These are phyloP conservation scores for Trematomus loennbergii DNA, from an alignment of 2,113 vertebrate genomes.

Conservation along the genomic window DNA sequence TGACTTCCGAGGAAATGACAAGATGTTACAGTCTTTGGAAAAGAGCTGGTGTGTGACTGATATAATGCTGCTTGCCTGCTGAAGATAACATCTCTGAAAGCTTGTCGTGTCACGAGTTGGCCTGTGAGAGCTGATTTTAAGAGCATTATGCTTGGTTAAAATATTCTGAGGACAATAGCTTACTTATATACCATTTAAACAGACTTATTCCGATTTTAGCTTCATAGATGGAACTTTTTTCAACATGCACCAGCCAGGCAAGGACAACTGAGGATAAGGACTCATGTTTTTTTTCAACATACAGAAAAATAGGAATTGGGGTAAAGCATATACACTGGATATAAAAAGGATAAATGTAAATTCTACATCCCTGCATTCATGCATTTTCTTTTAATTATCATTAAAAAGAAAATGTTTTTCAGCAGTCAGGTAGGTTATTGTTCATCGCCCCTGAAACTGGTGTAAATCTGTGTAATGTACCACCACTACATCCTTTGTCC, in stretches of 20 bases:
- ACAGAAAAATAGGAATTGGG: not conserved
- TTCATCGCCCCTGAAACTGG: not conserved
- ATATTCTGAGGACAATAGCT: not conserved
- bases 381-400: not conserved
- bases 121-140: slow-evolving; percentile 48
- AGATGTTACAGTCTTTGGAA: slow-evolving; percentile 74
- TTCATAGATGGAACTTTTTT: not conserved
- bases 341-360: not conserved
- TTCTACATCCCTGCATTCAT: not conserved
- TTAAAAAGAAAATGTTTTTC: not conserved
- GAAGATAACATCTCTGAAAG: slow-evolving; percentile 59
- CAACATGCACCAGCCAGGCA: not conserved
- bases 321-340: not conserved
- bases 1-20: slow-evolving; percentile 76
- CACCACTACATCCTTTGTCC: not conserved
- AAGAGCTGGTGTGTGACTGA: slow-evolving; percentile 75
- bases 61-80: slow-evolving; percentile 69
- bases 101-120: slow-evolving; percentile 52
- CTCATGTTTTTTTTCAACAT: not conserved
- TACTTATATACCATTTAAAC: not conserved
- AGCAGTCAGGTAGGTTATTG: slow-evolving; percentile 16
- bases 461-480: not conserved
- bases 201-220: slow-evolving; percentile 4
- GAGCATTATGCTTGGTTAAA: slow-evolving; percentile 23
- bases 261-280: no score